Percentiles rank a stretch among this genome's conserved stretches.
Evolutionary conservation across 2,797 vertebrate species (phyloP).

Genomic region (Tadarida brasiliensis): DNA sequence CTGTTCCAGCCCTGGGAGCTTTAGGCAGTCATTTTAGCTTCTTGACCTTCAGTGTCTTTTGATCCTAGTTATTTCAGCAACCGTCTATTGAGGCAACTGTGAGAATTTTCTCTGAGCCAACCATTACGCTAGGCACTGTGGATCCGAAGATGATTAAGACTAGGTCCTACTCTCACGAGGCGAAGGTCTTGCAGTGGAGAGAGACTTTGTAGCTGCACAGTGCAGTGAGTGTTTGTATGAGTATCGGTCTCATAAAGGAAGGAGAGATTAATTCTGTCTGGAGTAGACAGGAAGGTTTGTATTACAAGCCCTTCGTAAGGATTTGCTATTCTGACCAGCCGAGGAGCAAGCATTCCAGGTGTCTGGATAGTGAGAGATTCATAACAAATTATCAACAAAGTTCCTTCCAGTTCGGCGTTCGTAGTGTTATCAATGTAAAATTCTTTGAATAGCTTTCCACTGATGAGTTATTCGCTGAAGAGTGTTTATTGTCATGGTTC

Average conservation of each 20-base stretch:
- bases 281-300: neutral
- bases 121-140: neutral
- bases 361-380: conserved; percentile 66
- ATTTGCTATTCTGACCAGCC: conserved; percentile 58
- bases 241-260: neutral
- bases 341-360: conserved; percentile 71
- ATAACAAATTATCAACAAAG: conserved; percentile 70
- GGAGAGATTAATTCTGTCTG: neutral
- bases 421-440: conserved; percentile 68
- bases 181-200: neutral
- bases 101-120: conserved; percentile 4
- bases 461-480: conserved; percentile 70
- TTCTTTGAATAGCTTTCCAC: conserved; percentile 78
- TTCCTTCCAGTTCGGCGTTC: conserved; percentile 42
- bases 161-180: neutral
- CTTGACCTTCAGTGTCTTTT: conserved; percentile 12
- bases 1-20: neutral
- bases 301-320: neutral
- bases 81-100: neutral
- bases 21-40: neutral
- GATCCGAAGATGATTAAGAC: neutral
- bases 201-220: neutral
- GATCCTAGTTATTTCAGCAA: neutral
- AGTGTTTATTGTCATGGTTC: conserved; percentile 70
- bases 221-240: neutral